Conservation (phyloP, 2,797 vertebrate genomes). For the Amazona ochrocephala region DNA sequence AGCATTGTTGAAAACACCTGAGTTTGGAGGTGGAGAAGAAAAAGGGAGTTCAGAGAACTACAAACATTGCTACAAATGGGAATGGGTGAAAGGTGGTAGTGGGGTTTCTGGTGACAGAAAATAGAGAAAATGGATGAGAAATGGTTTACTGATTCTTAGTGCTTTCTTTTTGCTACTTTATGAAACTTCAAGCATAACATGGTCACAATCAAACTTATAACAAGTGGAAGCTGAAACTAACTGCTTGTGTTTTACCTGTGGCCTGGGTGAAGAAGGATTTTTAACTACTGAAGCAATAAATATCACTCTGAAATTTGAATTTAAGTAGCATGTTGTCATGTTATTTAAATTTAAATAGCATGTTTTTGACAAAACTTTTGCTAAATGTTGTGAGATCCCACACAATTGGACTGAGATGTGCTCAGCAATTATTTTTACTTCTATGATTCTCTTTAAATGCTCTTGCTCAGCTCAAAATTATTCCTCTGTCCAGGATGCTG, state of each 20-base stretch:
- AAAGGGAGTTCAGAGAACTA: background rate
- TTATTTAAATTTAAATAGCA: background rate
- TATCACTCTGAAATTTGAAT: background rate
- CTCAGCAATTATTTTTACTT: background rate
- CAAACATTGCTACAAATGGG: background rate
- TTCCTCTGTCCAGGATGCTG: background rate
- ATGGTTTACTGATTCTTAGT: background rate
- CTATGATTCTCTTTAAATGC: background rate
- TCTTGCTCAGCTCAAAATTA: background rate
- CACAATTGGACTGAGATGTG: background rate
- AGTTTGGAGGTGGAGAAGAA: background rate
- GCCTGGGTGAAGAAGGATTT: background rate
- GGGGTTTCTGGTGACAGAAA: background rate
- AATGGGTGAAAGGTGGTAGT: background rate
- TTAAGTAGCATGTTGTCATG: accelerated
- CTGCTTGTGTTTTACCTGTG: background rate
- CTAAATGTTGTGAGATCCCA: background rate
- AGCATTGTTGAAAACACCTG: background rate
- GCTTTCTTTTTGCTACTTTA: background rate
- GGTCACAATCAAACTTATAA: background rate
- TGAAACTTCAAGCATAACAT: background rate
- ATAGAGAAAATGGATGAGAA: background rate
- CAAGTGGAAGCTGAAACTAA: background rate
- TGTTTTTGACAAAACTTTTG: background rate
- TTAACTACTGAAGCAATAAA: background rate